Evolutionary conservation across 2,113 vertebrate genomes (phyloP).

Genomic region (Galemys pyrenaicus): DNA sequence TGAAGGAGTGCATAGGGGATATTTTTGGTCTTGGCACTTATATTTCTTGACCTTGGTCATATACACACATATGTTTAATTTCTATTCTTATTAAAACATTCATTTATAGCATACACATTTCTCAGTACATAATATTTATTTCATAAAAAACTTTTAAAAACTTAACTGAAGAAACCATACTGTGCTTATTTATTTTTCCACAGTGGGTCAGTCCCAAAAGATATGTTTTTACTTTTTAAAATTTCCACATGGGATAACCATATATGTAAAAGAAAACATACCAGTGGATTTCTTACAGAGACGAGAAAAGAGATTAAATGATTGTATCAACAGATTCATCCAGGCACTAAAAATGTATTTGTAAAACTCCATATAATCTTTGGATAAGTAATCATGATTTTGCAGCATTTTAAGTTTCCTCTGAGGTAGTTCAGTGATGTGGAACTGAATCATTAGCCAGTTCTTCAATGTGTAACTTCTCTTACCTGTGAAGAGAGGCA

Average conservation of each 20-base stretch:
- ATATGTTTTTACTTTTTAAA: slow-evolving; percentile 9
- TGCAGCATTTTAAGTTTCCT: slow-evolving; percentile 71
- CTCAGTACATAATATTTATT: background rate
- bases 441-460: slow-evolving; percentile 75
- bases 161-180: background rate
- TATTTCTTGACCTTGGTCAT: slow-evolving; percentile 11
- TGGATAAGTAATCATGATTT: slow-evolving; percentile 74
- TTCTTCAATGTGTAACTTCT: slow-evolving; percentile 74
- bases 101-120: background rate
- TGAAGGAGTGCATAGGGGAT: background rate
- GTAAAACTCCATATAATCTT: slow-evolving; percentile 70
- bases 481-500: slow-evolving; percentile 74
- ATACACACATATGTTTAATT: background rate
- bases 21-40: background rate
- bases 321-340: slow-evolving; percentile 73
- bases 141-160: slow-evolving; percentile 19
- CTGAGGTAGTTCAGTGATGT: slow-evolving; percentile 69
- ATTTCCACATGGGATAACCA: background rate
- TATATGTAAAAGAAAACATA: slow-evolving; percentile 48
- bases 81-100: background rate
- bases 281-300: slow-evolving; percentile 50
- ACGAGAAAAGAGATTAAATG: slow-evolving; percentile 64
- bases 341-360: slow-evolving; percentile 78
- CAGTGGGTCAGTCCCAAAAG: slow-evolving; percentile 19
- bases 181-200: background rate